Conservation (phyloP, 2,797 vertebrate species). For the Alca torda region DNA sequence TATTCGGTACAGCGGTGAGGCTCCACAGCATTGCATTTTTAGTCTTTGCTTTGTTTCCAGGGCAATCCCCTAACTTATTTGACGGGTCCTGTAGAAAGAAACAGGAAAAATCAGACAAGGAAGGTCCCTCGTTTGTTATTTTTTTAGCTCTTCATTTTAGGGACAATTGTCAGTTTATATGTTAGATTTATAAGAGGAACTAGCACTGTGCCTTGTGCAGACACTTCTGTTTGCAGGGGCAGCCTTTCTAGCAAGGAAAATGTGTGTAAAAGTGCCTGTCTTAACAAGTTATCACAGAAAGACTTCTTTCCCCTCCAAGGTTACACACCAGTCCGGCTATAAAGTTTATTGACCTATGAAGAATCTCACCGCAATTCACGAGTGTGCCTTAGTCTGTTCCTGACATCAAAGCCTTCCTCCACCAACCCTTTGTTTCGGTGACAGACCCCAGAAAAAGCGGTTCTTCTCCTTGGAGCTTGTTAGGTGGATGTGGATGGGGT, state of each 20-base stretch:
- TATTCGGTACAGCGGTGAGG: not conserved
- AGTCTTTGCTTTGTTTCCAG: not conserved
- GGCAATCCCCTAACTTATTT: not conserved
- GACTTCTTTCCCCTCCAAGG: not conserved
- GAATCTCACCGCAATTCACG: not conserved
- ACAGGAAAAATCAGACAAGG: not conserved
- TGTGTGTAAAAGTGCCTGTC: not conserved
- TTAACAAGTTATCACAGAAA: not conserved
- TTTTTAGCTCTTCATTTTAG: not conserved
- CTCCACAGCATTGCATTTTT: not conserved
- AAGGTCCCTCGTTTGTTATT: not conserved
- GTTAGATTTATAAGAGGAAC: not conserved
- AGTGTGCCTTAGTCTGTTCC: not conserved
- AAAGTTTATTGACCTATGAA: slow-evolving; percentile 39
- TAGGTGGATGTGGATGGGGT: not conserved
- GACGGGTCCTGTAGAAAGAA: not conserved
- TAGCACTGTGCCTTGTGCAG: not conserved
- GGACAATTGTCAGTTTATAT: not conserved
- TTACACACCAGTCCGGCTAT: not conserved
- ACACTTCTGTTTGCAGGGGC: not conserved
- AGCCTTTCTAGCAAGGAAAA: not conserved
- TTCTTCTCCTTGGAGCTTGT: not conserved
- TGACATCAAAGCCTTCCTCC: slow-evolving; percentile 36
- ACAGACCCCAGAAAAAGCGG: not conserved
- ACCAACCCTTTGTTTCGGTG: not conserved